Evolutionary conservation across 2,888 invertebrate genomes (phyloP), one percentile per base, ranked within the genome.

Genomic region (Leptinotarsa haldemani): DNA sequence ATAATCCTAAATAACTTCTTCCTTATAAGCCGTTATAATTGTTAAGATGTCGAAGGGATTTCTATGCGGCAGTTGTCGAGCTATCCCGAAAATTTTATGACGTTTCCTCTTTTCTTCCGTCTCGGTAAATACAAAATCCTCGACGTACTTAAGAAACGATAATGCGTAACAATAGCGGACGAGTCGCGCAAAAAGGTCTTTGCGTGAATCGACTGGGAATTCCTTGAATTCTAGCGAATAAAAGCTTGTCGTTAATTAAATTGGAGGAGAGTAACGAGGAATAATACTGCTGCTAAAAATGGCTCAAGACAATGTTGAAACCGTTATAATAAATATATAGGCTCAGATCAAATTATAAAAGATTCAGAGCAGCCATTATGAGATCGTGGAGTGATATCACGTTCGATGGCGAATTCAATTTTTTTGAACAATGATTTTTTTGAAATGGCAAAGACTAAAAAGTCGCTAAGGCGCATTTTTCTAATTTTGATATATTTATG

Each of bases 201-300:
- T 68, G 56, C 20, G 56, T 68, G 16, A 68, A 68, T 56, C 68
- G 68, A 68, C 56, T 61, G 61, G 61, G 61, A 61, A 15, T 61
- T 61, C 25, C 40, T 40, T 15, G 46, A 67, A 67, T 52, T 46
- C 40, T 16, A 18, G 68, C 30, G 68, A 53, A 68, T 68, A 68
- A 68, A 68, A 52, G 68, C 53, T 56, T 68, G 56, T 56, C 68
- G 56, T 68, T 68, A 68, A 68, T 68, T 68, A 18, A 68, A 58
- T 58, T 56, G 56, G 20, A 68, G 56, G 68, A 15, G 67, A 68
- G 64, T 70, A 58, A 58, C 69, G 48, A 58, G 67, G 70, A 70
- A 47, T 65, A 64, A 68, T 67, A 66, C 18, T 67, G 65, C 70
- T 52, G 48, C 66, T 74, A 50, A 74, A 74, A 74, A 74, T 69